phyloP scores from a whole-genome alignment of 2,888 invertebrate genomes.

The Leptopilina syphax region DNA sequence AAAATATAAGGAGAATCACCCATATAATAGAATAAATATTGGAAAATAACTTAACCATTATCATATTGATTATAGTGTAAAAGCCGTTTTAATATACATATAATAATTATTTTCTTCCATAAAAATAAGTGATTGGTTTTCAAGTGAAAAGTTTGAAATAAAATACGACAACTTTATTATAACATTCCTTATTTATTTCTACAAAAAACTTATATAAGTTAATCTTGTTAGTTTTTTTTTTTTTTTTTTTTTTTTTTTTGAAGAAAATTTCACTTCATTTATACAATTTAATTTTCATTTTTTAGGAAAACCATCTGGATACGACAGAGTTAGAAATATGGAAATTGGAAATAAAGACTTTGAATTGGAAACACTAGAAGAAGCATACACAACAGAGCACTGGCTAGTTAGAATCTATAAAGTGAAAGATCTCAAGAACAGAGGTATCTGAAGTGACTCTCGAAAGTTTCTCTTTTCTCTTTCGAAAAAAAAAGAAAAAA shows the following conservation, averaged over 20 bases:
- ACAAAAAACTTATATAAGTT: slow-evolving; percentile 4
- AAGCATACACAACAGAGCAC: slow-evolving; percentile 99
- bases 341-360: slow-evolving; percentile 99
- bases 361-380: slow-evolving; percentile 98
- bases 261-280: neutral
- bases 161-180: neutral
- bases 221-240: neutral
- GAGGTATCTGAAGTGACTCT: slow-evolving; percentile 82
- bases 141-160: slow-evolving; percentile 1
- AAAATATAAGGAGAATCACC: too few species aligned
- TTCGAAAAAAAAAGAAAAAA: neutral
- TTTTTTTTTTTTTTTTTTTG: neutral
- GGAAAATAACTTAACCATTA: too few species aligned
- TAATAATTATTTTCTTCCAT: too few species aligned
- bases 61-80: too few species aligned
- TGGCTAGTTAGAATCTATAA: slow-evolving; percentile 99
- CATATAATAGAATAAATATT: too few species aligned
- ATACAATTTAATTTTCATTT: neutral
- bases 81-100: too few species aligned
- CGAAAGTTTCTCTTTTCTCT: neutral
- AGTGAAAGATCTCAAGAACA: slow-evolving; percentile 95
- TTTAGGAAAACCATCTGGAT: slow-evolving; percentile 94
- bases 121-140: too few species aligned
- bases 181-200: slow-evolving; percentile 8
- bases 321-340: slow-evolving; percentile 96